A percentile compares a stretch with the other conserved stretches of the same genome.
phyloP scores from a whole-genome alignment of 2,888 invertebrate genomes.

The Caenorhabditis imperialis region DNA sequence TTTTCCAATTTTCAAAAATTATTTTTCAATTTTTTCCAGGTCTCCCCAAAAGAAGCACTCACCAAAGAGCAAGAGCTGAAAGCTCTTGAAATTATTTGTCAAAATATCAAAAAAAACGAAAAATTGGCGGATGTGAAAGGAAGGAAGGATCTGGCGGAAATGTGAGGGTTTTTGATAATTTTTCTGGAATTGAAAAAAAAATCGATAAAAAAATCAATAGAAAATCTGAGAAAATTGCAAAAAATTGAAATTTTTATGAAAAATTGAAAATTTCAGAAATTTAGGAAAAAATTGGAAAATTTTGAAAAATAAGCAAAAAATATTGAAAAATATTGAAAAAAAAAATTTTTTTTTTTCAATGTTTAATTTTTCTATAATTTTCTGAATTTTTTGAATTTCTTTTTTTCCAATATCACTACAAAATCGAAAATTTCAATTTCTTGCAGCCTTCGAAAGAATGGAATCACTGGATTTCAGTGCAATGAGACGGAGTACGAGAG shows the following conservation, averaged over 20 bases:
- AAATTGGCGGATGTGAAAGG: not conserved
- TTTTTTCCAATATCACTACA: slow-evolving; percentile 19
- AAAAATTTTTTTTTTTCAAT: no score
- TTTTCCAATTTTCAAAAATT: no score
- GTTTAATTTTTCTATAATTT: not conserved
- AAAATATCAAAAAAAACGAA: slow-evolving; percentile 3
- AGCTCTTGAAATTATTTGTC: slow-evolving; percentile 16
- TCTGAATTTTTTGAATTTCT: not conserved
- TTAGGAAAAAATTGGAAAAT: not conserved
- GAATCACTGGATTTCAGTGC: slow-evolving; percentile 36
- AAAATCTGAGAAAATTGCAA: not conserved
- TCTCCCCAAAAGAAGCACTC: not conserved
- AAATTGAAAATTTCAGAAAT: not conserved
- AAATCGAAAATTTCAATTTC: no score
- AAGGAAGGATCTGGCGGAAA: not conserved
- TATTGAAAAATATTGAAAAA: no score
- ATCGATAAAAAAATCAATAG: not conserved
- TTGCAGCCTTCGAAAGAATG: no score
- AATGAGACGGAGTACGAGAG: slow-evolving; percentile 3
- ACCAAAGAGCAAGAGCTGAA: slow-evolving; percentile 2
- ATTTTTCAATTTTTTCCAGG: slow-evolving; percentile 1
- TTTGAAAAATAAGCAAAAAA: slow-evolving; percentile 1
- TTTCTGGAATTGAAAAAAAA: not conserved
- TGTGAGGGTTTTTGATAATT: not conserved
- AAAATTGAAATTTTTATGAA: no score